phyloP scores from a whole-genome alignment of 2,888 invertebrate species.

The Netelia virgata region DNA sequence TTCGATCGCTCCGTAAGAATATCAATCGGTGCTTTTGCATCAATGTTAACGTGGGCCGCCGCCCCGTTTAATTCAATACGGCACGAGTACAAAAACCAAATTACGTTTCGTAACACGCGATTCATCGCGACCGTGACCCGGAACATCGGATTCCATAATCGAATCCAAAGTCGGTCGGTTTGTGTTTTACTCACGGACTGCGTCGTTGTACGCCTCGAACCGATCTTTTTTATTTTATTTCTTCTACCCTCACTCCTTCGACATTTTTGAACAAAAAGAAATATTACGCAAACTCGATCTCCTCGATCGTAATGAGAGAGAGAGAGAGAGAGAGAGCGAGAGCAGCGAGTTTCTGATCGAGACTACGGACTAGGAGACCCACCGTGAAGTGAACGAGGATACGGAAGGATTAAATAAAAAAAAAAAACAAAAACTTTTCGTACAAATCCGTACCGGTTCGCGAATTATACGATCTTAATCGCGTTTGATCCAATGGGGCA shows the following conservation, averaged over 20 bases:
- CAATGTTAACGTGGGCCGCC: not conserved
- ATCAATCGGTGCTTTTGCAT: not conserved
- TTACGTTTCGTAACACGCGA: slow-evolving; percentile 1
- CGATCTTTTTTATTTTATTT: slow-evolving; percentile 3
- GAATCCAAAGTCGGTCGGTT: slow-evolving; percentile 3
- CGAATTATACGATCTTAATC: not conserved
- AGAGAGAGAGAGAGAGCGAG: not conserved
- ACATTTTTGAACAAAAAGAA: slow-evolving; percentile 10
- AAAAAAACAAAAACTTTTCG: not conserved
- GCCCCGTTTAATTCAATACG: not conserved
- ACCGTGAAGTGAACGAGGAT: slow-evolving; percentile 23
- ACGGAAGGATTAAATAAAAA: slow-evolving; percentile 23
- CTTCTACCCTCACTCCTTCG: not conserved
- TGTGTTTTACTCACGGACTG: not conserved
- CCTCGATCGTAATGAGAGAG: not conserved
- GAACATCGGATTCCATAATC: not conserved
- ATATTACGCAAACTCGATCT: slow-evolving; percentile 21
- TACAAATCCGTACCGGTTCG: not conserved
- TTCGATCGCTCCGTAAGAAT: not conserved
- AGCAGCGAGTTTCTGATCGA: not conserved
- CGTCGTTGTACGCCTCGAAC: not conserved
- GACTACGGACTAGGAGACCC: not conserved
- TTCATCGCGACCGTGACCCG: slow-evolving; percentile 17
- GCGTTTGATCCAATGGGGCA: not conserved
- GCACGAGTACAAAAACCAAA: not conserved